Evolutionary conservation across 2,888 invertebrate genomes (phyloP).

Genomic region (Dorcus hopei): DNA sequence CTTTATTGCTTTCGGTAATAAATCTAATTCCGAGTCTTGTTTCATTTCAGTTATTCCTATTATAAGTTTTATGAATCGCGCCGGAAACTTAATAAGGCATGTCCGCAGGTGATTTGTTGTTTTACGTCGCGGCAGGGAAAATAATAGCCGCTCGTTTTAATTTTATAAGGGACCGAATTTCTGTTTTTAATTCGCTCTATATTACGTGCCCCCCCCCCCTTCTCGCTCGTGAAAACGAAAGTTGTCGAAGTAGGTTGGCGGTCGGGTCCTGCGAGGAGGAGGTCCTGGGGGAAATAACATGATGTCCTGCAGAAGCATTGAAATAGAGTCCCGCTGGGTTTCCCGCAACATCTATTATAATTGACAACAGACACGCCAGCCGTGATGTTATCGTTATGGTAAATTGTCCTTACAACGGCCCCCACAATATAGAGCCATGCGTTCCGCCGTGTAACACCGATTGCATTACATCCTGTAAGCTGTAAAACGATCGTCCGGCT

Average conservation of each 20-base stretch:
- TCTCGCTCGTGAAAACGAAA: too few species aligned
- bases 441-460: neutral
- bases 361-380: slow-evolving; percentile 35
- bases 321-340: slow-evolving; percentile 37
- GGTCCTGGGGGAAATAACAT: slow-evolving; percentile 41
- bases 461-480: neutral
- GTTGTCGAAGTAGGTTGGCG: slow-evolving; percentile 14
- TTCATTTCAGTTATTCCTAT: too few species aligned
- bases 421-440: neutral
- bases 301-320: slow-evolving; percentile 41
- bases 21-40: too few species aligned
- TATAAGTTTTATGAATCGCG: too few species aligned
- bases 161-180: too few species aligned
- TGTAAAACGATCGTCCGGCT: neutral
- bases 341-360: slow-evolving; percentile 35
- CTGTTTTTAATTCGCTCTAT: too few species aligned
- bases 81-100: too few species aligned
- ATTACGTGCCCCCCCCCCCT: too few species aligned
- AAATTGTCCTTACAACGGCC: slow-evolving; percentile 19
- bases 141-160: too few species aligned
- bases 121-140: too few species aligned
- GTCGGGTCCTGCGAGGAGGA: slow-evolving; percentile 19
- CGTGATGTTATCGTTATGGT: slow-evolving; percentile 26
- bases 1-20: too few species aligned
- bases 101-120: too few species aligned